A percentile compares a stretch with the other conserved stretches of the same genome.
phyloP scores from a whole-genome alignment of 2,888 invertebrate genomes.

The Drosophila pseudotakahashii region DNA sequence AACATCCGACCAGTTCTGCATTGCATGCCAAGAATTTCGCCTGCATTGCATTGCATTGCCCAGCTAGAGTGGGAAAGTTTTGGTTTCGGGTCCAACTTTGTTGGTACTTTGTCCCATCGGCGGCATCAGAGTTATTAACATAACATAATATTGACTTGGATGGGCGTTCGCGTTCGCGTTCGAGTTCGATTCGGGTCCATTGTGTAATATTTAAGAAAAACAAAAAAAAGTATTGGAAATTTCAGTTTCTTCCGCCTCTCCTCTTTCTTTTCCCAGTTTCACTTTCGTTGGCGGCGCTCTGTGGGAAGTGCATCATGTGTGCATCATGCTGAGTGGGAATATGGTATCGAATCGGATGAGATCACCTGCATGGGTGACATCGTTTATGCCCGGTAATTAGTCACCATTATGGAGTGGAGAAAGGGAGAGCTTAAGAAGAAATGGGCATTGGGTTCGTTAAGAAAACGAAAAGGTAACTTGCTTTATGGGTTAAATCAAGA shows the following conservation, averaged over 20 bases:
- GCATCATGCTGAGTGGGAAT: constrained; percentile 35
- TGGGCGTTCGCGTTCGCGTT: constrained; percentile 27
- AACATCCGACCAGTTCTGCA: constrained; percentile 67
- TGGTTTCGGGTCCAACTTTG: constrained; percentile 7
- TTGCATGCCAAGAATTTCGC: constrained; percentile 65
- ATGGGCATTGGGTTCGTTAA: background rate
- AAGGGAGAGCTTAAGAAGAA: constrained; percentile 7
- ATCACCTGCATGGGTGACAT: constrained; percentile 44
- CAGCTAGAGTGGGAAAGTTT: constrained; percentile 40
- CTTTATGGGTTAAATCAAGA: no score
- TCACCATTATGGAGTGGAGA: constrained; percentile 39
- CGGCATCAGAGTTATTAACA: constrained; percentile 48
- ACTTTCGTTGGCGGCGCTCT: constrained; percentile 61
- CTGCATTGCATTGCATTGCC: constrained; percentile 22
- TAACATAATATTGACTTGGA: constrained; percentile 53
- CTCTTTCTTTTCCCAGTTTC: constrained; percentile 54
- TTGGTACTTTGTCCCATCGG: constrained; percentile 36
- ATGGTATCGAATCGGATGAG: constrained; percentile 31
- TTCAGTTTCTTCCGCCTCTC: constrained; percentile 48
- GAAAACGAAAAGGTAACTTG: no score
- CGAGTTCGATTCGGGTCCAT: constrained; percentile 46
- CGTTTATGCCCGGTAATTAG: constrained; percentile 46
- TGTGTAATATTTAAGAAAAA: constrained; percentile 66
- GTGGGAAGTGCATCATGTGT: constrained; percentile 53
- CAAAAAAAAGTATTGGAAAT: constrained; percentile 39